Percentiles rank a stretch among this genome's conserved stretches.
phyloP scores from a whole-genome alignment of 2,113 vertebrate genomes.

The Collichthys lucidus region DNA sequence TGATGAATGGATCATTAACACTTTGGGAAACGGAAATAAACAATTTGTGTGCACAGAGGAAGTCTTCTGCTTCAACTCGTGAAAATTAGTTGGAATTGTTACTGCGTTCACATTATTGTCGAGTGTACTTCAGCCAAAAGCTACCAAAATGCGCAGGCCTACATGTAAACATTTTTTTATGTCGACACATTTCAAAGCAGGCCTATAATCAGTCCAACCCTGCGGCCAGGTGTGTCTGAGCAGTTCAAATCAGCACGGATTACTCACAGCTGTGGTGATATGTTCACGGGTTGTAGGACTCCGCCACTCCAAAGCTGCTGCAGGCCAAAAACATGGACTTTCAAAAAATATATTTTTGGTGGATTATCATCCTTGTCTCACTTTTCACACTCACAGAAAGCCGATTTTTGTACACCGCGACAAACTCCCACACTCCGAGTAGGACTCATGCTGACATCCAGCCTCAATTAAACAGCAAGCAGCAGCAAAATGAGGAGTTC shows the following conservation, averaged over 20 bases:
- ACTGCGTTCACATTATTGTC: no score
- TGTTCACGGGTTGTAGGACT: neutral
- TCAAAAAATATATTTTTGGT: neutral
- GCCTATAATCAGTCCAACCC: neutral
- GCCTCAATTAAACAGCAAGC: neutral
- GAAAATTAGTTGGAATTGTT: no score
- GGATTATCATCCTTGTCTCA: conserved; percentile 23
- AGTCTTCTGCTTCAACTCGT: no score
- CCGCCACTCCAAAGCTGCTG: neutral
- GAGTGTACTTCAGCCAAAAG: neutral
- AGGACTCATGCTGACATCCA: neutral
- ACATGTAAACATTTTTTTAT: neutral
- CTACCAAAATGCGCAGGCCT: neutral
- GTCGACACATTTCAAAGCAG: accelerated
- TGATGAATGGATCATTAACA: no score
- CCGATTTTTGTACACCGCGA: neutral
- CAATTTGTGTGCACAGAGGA: no score
- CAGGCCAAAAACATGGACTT: conserved; percentile 59
- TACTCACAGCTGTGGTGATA: conserved; percentile 23
- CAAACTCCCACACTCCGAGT: neutral
- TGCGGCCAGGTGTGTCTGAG: conserved; percentile 44
- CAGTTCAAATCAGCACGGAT: conserved; percentile 11
- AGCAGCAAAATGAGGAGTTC: neutral
- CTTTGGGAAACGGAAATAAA: no score
- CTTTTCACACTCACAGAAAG: conserved; percentile 18